Conservation (phyloP, 1,140 invertebrate genomes). For the Coptotermes formosanus region DNA sequence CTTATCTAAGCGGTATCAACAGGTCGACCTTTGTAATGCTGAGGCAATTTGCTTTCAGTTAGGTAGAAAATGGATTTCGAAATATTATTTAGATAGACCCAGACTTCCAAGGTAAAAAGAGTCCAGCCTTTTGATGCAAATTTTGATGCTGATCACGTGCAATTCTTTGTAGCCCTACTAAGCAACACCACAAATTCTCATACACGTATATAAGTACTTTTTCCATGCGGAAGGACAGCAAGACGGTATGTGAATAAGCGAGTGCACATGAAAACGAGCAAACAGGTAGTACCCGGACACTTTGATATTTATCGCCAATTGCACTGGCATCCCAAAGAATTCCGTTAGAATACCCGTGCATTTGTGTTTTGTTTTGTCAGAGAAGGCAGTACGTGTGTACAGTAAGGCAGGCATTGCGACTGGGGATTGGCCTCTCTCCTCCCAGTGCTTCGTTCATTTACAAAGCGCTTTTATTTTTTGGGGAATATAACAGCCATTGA, state of each 20-base stretch:
- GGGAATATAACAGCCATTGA: not conserved
- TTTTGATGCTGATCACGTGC: too few species aligned
- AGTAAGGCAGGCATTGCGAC: not conserved
- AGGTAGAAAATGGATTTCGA: too few species aligned
- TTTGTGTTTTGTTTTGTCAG: not conserved
- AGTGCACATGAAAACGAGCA: not conserved
- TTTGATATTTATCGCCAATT: not conserved
- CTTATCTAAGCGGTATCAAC: too few species aligned
- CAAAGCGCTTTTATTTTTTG: not conserved
- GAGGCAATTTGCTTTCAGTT: too few species aligned
- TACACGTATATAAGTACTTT: too few species aligned
- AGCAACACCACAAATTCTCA: too few species aligned
- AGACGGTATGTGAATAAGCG: not conserved
- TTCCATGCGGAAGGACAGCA: too few species aligned
- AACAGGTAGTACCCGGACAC: not conserved
- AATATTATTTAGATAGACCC: too few species aligned
- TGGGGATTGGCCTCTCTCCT: not conserved
- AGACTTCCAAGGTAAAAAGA: too few species aligned
- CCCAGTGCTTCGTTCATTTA: not conserved
- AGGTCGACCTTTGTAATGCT: too few species aligned
- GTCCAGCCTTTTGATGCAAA: too few species aligned
- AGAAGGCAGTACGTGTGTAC: not conserved
- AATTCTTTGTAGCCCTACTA: too few species aligned
- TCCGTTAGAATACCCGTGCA: not conserved
- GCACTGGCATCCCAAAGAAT: not conserved